Conservation (phyloP, 2,797 vertebrate species). For the Pangasius djambal region DNA sequence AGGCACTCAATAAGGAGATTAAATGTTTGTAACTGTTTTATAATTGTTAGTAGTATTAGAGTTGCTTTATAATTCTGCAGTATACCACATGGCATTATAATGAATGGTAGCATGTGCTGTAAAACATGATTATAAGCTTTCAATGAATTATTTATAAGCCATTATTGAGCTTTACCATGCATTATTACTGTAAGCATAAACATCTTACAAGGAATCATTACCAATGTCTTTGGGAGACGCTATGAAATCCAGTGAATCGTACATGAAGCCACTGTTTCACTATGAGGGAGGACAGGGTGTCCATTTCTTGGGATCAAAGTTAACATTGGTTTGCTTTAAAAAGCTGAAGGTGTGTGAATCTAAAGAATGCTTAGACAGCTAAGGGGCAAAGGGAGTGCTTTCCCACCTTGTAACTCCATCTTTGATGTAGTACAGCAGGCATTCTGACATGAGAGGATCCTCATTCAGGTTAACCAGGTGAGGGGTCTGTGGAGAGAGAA, state of each 20-base stretch:
- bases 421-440: conserved; percentile 99
- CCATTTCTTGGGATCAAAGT: too few relatives aligned
- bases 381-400: conserved; percentile 25
- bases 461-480: conserved; percentile 99
- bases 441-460: conserved; percentile 99
- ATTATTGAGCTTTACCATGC: background rate
- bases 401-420: conserved; percentile 95
- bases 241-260: background rate
- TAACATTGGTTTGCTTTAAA: background rate
- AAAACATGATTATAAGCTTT: background rate
- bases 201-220: background rate
- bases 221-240: background rate
- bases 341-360: conserved; percentile 21
- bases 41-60: background rate
- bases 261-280: background rate
- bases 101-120: background rate
- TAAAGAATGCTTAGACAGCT: conserved; percentile 22
- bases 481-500: conserved; percentile 83
- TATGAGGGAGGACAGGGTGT: background rate
- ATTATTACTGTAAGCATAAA: background rate
- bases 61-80: background rate
- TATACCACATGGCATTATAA: background rate
- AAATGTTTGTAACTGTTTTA: background rate
- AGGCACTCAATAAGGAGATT: background rate
- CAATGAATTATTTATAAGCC: background rate